Evolutionary conservation across 2,797 vertebrate species (phyloP), one percentile per base, ranked within the genome.

Genomic region (Hydrocynus forskahlii): DNA sequence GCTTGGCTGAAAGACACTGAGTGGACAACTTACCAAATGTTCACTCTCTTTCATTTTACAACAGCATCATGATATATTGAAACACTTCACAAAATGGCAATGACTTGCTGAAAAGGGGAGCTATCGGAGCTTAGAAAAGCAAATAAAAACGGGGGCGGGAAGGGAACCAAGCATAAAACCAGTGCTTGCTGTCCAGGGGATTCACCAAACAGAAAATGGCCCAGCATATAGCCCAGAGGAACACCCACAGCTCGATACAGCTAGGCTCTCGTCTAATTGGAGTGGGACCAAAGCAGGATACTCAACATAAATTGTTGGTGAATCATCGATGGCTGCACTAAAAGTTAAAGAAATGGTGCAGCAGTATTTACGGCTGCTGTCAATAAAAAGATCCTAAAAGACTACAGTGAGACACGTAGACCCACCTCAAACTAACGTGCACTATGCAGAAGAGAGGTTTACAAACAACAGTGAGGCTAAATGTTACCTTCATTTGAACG

Each of bases 101-200:
- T 52, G 38, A 50, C 60, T 50, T 72, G 54, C 78, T 72, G 68
- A 80, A 77, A 81, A 66, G 64, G 64, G 59, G 55, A 80, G 23
- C n/a, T 74, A 81, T 55, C 71, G 76, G 40, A 5, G 4, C n/a
- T 67, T 52, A 9, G 57, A 10, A 29, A 17, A 35, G 29, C 35
- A 55, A 79, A 76, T 59, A 57, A 79, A 19, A 63, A 25, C 9
- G 5, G 17, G 29, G 40, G 60, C 66, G n/a, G 69, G 29, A 19
- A 67, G 19, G 29, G 80, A 25, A 38, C n/a, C 9, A 21, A 52
- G 67, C 4, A 17, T 48, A 45, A 52, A 66, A 83, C 70, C 66
- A 64, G 57, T 38, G 57, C 40, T 48, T 57, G 52, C 8, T 52
- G 60, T 69, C 19, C 21, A 43, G 48, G 45, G 43, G 60, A 55